Evolutionary conservation across 1,140 invertebrate genomes (phyloP).

Genomic region (Stenopsyche tienmushanensis): DNA sequence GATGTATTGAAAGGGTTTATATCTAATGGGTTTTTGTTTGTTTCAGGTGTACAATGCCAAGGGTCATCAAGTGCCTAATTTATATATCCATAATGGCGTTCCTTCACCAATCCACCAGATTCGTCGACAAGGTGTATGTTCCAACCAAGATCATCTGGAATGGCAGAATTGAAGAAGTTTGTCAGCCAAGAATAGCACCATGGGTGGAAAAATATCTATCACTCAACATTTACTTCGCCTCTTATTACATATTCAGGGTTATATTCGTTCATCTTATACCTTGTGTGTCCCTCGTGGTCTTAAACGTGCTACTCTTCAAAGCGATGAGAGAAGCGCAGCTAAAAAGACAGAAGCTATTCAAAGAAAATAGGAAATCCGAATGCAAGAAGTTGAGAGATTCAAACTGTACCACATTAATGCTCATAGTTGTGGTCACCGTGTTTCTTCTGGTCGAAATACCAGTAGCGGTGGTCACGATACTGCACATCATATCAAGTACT

Average conservation of each 20-base stretch:
- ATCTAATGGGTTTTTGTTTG: no score
- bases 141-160: constrained; percentile 63
- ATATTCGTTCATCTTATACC: constrained; percentile 89
- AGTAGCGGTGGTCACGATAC: constrained; percentile 79
- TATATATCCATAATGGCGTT: constrained; percentile 74
- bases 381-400: constrained; percentile 80
- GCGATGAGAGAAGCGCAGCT: constrained; percentile 81
- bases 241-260: constrained; percentile 83
- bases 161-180: constrained; percentile 61
- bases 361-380: constrained; percentile 82
- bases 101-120: constrained; percentile 75
- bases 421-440: constrained; percentile 91
- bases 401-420: constrained; percentile 91
- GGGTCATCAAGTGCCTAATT: constrained; percentile 74
- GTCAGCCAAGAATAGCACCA: constrained; percentile 57
- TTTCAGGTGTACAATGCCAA: constrained; percentile 75
- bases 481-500: constrained; percentile 80
- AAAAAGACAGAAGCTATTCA: constrained; percentile 76
- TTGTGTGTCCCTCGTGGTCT: constrained; percentile 82
- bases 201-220: constrained; percentile 68
- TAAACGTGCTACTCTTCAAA: constrained; percentile 84
- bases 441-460: constrained; percentile 91
- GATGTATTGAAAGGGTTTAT: no score
- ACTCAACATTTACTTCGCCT: constrained; percentile 72
- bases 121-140: constrained; percentile 67